Percentiles rank a stretch among this genome's conserved stretches.
Conservation (phyloP, 1,140 invertebrate genomes). For the Bursaphelenchus mucronatus region DNA sequence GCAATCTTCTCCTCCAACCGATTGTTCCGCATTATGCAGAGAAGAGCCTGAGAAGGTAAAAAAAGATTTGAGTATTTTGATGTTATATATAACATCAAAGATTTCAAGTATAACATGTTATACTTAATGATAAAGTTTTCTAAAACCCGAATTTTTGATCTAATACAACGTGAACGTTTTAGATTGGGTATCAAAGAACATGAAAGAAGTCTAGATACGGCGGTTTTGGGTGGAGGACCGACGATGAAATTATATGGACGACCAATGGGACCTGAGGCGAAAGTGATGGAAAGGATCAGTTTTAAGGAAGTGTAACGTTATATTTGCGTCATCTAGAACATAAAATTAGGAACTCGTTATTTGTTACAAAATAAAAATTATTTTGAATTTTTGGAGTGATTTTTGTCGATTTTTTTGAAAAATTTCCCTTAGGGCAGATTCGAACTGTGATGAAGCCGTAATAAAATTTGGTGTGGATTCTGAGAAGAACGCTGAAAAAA, state of each 20-base stretch:
- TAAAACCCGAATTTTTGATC: neutral
- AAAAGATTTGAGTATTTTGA: conserved; percentile 2
- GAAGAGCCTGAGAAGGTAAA: conserved; percentile 26
- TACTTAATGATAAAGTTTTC: neutral
- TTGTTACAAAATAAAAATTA: too few relatives aligned
- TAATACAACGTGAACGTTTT: conserved; percentile 7
- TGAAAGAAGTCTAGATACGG: conserved; percentile 28
- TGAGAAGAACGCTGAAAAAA: too few relatives aligned
- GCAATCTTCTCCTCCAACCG: conserved; percentile 75
- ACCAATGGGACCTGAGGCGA: conserved; percentile 24
- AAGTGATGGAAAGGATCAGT: conserved; percentile 34
- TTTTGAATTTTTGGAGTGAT: too few relatives aligned
- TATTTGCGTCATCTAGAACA: too few relatives aligned
- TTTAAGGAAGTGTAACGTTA: conserved; percentile 1
- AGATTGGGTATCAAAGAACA: conserved; percentile 28
- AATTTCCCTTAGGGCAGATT: too few relatives aligned
- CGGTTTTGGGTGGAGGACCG: conserved; percentile 29
- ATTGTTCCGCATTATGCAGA: conserved; percentile 70
- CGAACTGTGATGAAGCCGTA: too few relatives aligned
- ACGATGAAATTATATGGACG: conserved; percentile 32
- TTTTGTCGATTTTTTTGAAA: too few relatives aligned
- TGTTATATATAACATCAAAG: too few relatives aligned
- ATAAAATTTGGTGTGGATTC: too few relatives aligned
- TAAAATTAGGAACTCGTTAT: too few relatives aligned
- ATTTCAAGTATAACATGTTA: too few relatives aligned